These are phyloP conservation scores for Luperina testacea DNA, from an alignment of 2,888 invertebrate species.

Conservation along the genomic window DNA sequence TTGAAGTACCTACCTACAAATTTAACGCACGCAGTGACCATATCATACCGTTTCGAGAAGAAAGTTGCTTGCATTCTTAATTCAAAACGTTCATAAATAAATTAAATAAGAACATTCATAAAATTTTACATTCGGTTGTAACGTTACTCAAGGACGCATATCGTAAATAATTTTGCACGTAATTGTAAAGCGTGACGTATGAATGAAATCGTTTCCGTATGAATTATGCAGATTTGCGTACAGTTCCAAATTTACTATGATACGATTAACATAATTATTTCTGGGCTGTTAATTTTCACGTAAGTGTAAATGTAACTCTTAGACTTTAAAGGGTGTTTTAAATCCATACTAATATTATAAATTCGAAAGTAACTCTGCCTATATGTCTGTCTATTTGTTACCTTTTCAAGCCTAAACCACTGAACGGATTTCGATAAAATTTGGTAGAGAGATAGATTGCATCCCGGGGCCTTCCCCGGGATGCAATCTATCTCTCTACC, in stretches of 20 bases:
- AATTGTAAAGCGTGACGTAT: slow-evolving; percentile 55
- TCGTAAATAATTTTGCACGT: slow-evolving; percentile 47
- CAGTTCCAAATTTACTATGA: slow-evolving; percentile 46
- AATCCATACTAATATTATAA: not conserved
- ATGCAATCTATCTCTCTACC: no score
- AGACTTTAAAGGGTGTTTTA: slow-evolving; percentile 29
- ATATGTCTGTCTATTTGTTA: no score
- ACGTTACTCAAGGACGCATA: slow-evolving; percentile 60
- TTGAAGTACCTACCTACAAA: not conserved
- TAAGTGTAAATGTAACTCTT: slow-evolving; percentile 52
- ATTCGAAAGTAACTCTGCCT: no score
- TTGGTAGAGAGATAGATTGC: no score
- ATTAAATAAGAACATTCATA: not conserved
- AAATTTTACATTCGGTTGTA: slow-evolving; percentile 28
- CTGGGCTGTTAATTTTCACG: slow-evolving; percentile 62
- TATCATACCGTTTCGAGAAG: not conserved
- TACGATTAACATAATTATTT: slow-evolving; percentile 55
- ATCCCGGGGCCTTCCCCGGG: no score
- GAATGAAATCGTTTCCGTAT: slow-evolving; percentile 64
- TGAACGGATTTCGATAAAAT: no score
- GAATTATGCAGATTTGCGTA: slow-evolving; percentile 57
- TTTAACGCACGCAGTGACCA: no score
- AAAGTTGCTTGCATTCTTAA: not conserved
- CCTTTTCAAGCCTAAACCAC: no score
- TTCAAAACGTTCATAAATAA: not conserved